These are phyloP conservation scores for Balanococcus diminutus DNA, from an alignment of 2,888 invertebrate species.

Conservation along the genomic window DNA sequence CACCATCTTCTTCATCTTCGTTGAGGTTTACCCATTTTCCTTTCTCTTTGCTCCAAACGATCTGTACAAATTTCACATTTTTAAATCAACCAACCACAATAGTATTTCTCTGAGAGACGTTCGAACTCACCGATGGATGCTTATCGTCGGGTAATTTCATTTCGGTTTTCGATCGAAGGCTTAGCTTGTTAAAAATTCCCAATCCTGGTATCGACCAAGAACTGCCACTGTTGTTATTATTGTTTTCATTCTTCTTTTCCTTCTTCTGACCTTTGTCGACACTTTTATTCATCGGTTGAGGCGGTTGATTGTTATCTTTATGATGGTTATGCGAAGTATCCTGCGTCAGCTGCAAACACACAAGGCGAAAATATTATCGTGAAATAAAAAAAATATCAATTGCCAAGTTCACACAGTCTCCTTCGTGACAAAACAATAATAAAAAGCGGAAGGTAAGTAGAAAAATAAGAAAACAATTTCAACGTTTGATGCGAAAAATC, in stretches of 20 bases:
- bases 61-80: conserved; percentile 68
- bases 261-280: not conserved
- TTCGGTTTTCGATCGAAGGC: conserved; percentile 83
- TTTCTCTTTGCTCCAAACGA: conserved; percentile 89
- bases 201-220: no score
- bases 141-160: conserved; percentile 96
- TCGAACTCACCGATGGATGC: conserved; percentile 78
- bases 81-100: not conserved
- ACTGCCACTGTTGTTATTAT: conserved; percentile 61
- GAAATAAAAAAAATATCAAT: conserved; percentile 1
- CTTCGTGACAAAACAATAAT: not conserved
- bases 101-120: not conserved
- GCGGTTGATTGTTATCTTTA: conserved; percentile 11
- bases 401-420: not conserved
- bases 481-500: not conserved
- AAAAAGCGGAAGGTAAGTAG: not conserved
- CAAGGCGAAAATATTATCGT: not conserved
- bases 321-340: not conserved
- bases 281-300: not conserved
- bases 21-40: conserved; percentile 87
- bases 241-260: conserved; percentile 53
- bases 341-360: not conserved
- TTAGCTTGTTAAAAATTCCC: conserved; percentile 83
- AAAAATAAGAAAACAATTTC: not conserved
- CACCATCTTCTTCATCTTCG: conserved; percentile 69